Conservation (phyloP, 2,113 vertebrate species). For the Vulpes vulpes region DNA sequence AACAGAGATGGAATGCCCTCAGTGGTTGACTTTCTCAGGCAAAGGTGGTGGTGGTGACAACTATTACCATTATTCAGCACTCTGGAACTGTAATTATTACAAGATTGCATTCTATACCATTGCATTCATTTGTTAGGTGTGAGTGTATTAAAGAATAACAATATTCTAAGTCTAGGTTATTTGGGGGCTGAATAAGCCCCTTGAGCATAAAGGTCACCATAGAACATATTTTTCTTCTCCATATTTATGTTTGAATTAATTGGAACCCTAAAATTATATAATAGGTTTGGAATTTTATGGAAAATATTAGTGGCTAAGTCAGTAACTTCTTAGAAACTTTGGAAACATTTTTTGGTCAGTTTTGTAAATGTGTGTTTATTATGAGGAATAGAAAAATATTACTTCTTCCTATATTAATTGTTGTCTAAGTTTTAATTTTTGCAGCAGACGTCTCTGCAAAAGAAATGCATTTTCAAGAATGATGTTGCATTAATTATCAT, state of each 20-base stretch:
- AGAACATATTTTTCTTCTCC: constrained; percentile 37
- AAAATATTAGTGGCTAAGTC: neutral
- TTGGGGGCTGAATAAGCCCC: neutral
- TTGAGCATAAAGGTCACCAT: constrained; percentile 11
- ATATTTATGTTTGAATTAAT: constrained; percentile 40
- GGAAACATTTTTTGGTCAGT: neutral
- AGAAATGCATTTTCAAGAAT: neutral
- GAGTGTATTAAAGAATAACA: constrained; percentile 55
- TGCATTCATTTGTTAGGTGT: constrained; percentile 40
- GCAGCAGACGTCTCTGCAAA: neutral
- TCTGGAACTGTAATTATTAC: neutral
- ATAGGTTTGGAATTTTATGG: constrained; percentile 22
- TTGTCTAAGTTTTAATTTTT: constrained; percentile 17
- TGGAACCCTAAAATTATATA: constrained; percentile 19
- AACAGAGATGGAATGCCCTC: neutral
- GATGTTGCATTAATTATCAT: neutral
- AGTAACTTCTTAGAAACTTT: neutral
- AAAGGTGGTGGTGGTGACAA: neutral
- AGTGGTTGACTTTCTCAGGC: neutral
- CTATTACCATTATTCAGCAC: constrained; percentile 4
- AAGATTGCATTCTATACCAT: neutral
- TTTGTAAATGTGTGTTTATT: neutral
- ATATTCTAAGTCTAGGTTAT: neutral
- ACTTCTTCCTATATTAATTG: neutral
- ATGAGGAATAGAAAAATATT: neutral